Evolutionary conservation across 2,797 vertebrate species (phyloP).

Genomic region (Gouania willdenowi): DNA sequence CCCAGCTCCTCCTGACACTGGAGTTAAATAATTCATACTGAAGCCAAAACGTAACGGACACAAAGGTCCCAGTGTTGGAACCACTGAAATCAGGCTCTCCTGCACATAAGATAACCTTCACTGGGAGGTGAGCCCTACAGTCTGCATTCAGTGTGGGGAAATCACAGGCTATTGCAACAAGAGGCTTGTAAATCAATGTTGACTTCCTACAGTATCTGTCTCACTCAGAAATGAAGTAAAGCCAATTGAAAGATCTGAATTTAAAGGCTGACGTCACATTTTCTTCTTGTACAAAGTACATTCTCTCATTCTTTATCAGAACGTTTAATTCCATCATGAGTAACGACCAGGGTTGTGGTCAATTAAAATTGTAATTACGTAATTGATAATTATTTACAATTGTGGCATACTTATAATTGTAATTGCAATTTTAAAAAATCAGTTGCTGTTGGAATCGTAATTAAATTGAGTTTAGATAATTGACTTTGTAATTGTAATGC

Average conservation of each 20-base stretch:
- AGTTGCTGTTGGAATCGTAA: no score
- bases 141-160: constrained; percentile 6
- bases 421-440: no score
- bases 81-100: constrained; percentile 23
- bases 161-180: constrained; percentile 11
- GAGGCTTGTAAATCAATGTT: constrained; percentile 6
- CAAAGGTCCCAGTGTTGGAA: constrained; percentile 15
- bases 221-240: constrained; percentile 13
- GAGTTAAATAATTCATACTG: constrained; percentile 51
- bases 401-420: no score
- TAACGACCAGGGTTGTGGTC: no score
- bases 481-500: no score
- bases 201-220: constrained; percentile 28
- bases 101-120: constrained; percentile 2
- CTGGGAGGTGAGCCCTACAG: neutral
- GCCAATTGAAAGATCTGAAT: constrained; percentile 24
- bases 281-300: no score
- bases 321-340: no score
- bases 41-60: constrained; percentile 35
- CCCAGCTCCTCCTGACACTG: constrained; percentile 34
- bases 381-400: no score
- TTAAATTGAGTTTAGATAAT: no score
- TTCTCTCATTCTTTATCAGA: no score
- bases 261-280: no score
- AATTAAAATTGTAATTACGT: no score